Evolutionary conservation across 2,113 vertebrate species (phyloP).

Genomic region (Euleptes europaea): DNA sequence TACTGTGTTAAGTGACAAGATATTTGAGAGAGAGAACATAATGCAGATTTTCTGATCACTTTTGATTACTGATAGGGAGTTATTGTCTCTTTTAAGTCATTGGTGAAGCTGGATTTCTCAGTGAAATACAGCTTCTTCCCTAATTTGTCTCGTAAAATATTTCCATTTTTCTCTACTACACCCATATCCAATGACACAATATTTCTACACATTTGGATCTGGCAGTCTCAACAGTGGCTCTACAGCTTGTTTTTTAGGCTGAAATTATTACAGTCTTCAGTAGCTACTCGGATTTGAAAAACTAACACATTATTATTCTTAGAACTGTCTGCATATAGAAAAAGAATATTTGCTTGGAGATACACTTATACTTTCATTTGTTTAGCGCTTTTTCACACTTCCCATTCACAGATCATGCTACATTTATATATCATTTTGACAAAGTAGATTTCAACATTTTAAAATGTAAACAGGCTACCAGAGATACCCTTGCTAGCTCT

Average conservation of each 20-base stretch:
- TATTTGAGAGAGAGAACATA: background rate
- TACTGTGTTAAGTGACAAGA: slow-evolving; percentile 1
- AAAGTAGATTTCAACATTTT: slow-evolving; percentile 67
- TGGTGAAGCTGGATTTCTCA: slow-evolving; percentile 43
- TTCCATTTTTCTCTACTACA: slow-evolving; percentile 78
- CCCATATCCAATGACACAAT: slow-evolving; percentile 71
- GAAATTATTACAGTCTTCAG: slow-evolving; percentile 81
- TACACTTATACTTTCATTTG: slow-evolving; percentile 68
- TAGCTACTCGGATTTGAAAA: slow-evolving; percentile 77
- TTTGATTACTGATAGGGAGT: slow-evolving; percentile 22
- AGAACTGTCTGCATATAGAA: slow-evolving; percentile 72
- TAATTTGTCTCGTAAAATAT: slow-evolving; percentile 66
- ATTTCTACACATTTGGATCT: slow-evolving; percentile 78
- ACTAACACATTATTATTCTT: slow-evolving; percentile 80
- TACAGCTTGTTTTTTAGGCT: slow-evolving; percentile 78
- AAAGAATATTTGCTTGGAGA: slow-evolving; percentile 70
- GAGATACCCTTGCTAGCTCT: slow-evolving; percentile 56
- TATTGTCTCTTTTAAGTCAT: slow-evolving; percentile 1
- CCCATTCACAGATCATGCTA: slow-evolving; percentile 60
- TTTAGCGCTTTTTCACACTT: slow-evolving; percentile 55
- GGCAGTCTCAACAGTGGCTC: slow-evolving; percentile 79
- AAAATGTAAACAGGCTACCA: slow-evolving; percentile 58
- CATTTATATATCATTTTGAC: slow-evolving; percentile 56
- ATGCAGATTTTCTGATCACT: slow-evolving; percentile 19
- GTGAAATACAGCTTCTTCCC: slow-evolving; percentile 59